phyloP scores from a whole-genome alignment of 2,888 invertebrate genomes.

The Pristionchus mayeri region DNA sequence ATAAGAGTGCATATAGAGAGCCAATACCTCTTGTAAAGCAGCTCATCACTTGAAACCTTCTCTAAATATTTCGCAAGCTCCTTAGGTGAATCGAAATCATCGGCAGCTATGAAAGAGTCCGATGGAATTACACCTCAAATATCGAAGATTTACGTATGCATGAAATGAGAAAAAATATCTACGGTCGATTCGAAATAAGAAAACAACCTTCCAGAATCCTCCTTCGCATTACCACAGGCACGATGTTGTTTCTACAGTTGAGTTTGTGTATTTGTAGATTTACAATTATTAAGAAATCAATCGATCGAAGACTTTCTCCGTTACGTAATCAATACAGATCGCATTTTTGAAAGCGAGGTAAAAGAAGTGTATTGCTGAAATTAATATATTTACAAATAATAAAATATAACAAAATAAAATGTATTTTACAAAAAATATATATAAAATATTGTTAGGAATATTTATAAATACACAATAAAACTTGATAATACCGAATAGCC shows the following conservation, averaged over 20 bases:
- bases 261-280: not conserved
- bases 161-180: too few species aligned
- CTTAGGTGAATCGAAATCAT: not conserved
- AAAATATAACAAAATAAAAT: too few species aligned
- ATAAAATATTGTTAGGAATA: too few species aligned
- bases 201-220: not conserved
- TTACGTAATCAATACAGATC: not conserved
- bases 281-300: not conserved
- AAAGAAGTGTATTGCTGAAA: not conserved
- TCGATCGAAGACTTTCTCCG: slow-evolving; percentile 15
- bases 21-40: not conserved
- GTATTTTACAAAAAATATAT: not conserved
- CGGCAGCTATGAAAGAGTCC: not conserved
- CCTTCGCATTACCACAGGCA: not conserved
- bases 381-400: not conserved
- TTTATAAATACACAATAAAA: too few species aligned
- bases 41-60: not conserved
- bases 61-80: not conserved
- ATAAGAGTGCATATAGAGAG: too few species aligned
- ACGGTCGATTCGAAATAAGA: too few species aligned
- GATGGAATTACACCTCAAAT: not conserved
- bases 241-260: not conserved
- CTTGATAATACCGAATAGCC: not conserved
- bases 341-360: slow-evolving; percentile 3
- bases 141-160: too few species aligned